These are phyloP conservation scores for Trochalopteron elliotii DNA, from an alignment of 2,113 vertebrate genomes.

Conservation along the genomic window DNA sequence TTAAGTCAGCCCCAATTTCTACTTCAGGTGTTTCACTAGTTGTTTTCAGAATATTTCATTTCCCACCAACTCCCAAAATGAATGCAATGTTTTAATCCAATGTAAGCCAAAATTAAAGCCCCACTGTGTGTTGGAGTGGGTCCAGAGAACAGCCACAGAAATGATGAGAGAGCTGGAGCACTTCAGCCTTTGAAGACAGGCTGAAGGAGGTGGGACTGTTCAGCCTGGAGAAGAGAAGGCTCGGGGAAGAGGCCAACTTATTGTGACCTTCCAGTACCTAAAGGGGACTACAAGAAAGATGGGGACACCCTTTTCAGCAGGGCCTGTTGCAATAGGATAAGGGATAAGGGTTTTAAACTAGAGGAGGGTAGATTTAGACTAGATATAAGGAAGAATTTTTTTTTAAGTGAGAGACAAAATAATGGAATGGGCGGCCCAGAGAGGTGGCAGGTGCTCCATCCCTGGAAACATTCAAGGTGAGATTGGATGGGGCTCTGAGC, in stretches of 20 bases:
- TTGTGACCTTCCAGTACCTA: neutral
- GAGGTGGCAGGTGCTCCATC: neutral
- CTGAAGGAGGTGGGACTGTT: neutral
- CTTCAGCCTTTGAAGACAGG: neutral
- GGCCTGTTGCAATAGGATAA: neutral
- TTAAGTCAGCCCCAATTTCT: neutral
- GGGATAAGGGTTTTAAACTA: neutral
- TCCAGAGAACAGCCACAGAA: neutral
- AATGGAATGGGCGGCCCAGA: neutral
- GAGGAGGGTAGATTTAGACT: neutral
- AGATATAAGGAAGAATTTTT: neutral
- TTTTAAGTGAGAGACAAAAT: neutral
- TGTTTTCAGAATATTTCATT: neutral
- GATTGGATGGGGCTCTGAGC: neutral
- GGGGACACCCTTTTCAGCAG: neutral
- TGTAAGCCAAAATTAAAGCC: neutral
- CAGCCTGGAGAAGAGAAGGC: neutral
- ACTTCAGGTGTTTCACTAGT: neutral
- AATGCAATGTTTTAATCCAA: neutral
- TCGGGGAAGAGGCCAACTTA: neutral
- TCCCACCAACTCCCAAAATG: neutral
- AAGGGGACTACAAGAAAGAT: neutral
- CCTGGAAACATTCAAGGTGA: neutral
- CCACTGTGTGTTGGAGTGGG: neutral
- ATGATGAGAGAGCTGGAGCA: neutral